These are phyloP conservation scores for Aricia agestis DNA, from an alignment of 1,140 invertebrate species.

Conservation along the genomic window DNA sequence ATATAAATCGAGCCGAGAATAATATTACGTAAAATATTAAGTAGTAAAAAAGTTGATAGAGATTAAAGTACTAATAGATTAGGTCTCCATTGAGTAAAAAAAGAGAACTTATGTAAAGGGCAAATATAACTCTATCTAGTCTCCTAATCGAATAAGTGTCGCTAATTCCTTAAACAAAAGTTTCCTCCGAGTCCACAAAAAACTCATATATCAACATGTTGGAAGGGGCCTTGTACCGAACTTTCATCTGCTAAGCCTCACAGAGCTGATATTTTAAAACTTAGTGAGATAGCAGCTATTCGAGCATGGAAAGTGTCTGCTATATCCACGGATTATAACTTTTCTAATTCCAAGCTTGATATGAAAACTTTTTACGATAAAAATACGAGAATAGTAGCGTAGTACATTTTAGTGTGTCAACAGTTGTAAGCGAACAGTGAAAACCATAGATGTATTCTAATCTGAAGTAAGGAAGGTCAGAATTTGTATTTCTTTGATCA, in stretches of 20 bases:
- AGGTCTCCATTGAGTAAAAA: too few relatives aligned
- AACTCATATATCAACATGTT: constrained; percentile 1
- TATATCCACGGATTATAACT: constrained; percentile 38
- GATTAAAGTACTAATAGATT: too few relatives aligned
- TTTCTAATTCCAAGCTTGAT: constrained; percentile 65
- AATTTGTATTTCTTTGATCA: too few relatives aligned
- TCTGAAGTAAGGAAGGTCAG: too few relatives aligned
- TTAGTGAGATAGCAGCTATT: background rate
- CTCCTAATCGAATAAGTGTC: background rate
- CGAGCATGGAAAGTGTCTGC: background rate
- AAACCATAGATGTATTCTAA: background rate
- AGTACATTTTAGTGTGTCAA: background rate
- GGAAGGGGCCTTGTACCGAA: background rate
- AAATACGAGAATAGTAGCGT: background rate
- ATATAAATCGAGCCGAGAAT: too few relatives aligned
- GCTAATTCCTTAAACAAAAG: background rate
- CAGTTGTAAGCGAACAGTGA: background rate
- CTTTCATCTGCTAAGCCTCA: background rate
- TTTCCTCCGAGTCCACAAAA: background rate
- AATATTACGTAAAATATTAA: too few relatives aligned
- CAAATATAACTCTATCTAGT: background rate
- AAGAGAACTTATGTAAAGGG: too few relatives aligned
- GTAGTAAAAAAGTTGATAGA: too few relatives aligned
- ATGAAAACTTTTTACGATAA: constrained; percentile 38
- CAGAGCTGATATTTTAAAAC: background rate